Evolutionary conservation across 2,888 invertebrate genomes (phyloP), one percentile per base, ranked within the genome.

Genomic region (Parochlus steinenii): DNA sequence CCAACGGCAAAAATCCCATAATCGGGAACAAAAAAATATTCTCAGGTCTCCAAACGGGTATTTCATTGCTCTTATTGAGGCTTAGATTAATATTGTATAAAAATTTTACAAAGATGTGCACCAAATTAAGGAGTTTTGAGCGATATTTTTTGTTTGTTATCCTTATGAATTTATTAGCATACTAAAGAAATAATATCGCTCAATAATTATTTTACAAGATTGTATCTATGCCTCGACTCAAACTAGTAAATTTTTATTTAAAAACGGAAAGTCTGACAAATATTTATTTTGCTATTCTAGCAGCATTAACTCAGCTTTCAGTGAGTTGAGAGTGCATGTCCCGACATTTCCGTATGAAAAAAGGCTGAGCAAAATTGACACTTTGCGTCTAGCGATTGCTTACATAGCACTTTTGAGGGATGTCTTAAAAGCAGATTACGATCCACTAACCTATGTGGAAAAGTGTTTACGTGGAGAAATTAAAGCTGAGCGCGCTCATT

Each of bases 271-370:
- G 8, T 6, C 22, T 25, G 34, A 34, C 30, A 22, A 28, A 34
- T 32, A 40, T 43, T 38, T 36, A 22, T 39, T 41, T 41, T 37
- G 39, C 46, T 39, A 55, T 62, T 76, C 70, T 75, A 86, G 85
- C 79, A 95, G 92, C 74, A 97, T 97, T 69, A 92, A 92, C 76
- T 87, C 89, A 62, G 95, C 93, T 60, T 95, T 95, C 71, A 93
- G 97, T 68, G 93, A 93, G 61, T 74, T 98, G 52, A 72, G 97
- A 37, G 81, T 85, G 46, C 93, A 93, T 65, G 95, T 98, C 48
- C 98, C 98, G 32, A 98, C 97, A 41, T 98, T 98, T 61, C 97
- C 97, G 0, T 98, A 93, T 58, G 98, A 98, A 63, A 97, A 97
- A 58, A 67, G 97, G 16, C 70, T 98, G 22, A 95, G 93, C 50